phyloP scores from a whole-genome alignment of 2,113 vertebrate species.

The Eretmochelys imbricata region DNA sequence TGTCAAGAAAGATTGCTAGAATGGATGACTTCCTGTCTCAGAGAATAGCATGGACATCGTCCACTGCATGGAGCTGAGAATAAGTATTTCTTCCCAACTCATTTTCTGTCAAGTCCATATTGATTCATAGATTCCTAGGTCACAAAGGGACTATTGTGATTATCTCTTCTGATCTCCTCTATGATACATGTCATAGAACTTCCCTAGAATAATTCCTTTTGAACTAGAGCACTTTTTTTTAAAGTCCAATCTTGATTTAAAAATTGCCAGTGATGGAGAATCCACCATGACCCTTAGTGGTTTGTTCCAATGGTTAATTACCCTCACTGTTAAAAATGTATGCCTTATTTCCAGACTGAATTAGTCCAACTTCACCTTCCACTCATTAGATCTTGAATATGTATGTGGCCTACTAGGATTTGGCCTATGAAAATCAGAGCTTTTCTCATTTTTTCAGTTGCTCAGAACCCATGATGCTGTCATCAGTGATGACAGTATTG shows the following conservation, averaged over 20 bases:
- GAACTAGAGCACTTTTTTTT: neutral
- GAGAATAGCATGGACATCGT: neutral
- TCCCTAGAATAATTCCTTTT: neutral
- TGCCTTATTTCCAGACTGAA: too few species aligned
- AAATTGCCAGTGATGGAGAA: neutral
- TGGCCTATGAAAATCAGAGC: neutral
- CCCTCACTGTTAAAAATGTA: too few species aligned
- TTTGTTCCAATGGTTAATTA: too few species aligned
- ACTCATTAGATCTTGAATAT: neutral
- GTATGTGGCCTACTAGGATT: neutral
- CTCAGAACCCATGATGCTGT: neutral
- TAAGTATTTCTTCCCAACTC: neutral
- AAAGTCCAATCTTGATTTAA: neutral
- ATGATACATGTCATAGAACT: neutral
- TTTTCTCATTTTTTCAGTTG: neutral
- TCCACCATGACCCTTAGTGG: too few species aligned
- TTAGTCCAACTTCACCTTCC: neutral
- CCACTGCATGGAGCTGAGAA: neutral
- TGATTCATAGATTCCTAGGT: neutral
- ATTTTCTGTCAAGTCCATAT: neutral
- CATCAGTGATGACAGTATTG: neutral
- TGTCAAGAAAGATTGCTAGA: neutral
- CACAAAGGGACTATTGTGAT: neutral
- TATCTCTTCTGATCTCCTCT: neutral
- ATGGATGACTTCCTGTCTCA: accelerated